These are phyloP conservation scores for Morone chrysops DNA, from an alignment of 2,113 vertebrate genomes.

Conservation along the genomic window DNA sequence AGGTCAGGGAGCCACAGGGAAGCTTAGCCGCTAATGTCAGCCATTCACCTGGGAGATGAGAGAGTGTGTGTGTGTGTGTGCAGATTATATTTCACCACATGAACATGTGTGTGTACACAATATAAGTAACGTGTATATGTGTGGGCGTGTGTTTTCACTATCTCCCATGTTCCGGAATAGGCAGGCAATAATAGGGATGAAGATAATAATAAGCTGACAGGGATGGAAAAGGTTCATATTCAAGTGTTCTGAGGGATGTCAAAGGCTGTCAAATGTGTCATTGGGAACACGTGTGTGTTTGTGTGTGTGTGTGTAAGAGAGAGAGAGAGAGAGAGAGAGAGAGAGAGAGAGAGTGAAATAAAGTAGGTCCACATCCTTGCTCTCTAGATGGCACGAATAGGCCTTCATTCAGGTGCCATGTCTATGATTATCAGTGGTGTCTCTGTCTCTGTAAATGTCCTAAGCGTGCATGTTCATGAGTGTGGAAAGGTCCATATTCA, in stretches of 20 bases:
- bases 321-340: too few species aligned
- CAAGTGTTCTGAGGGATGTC: slow-evolving; percentile 5
- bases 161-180: slow-evolving; percentile 14
- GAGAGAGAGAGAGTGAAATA: background rate
- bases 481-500: slow-evolving; percentile 19
- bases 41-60: slow-evolving; percentile 51
- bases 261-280: slow-evolving; percentile 8
- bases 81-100: slow-evolving; percentile 29
- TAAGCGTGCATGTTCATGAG: slow-evolving; percentile 13
- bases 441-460: slow-evolving; percentile 7
- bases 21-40: slow-evolving; percentile 64
- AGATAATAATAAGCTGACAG: slow-evolving; percentile 41
- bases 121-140: background rate
- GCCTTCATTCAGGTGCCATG: background rate
- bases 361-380: background rate
- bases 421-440: background rate
- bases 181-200: slow-evolving; percentile 6
- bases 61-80: slow-evolving; percentile 11
- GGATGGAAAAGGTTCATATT: slow-evolving; percentile 10
- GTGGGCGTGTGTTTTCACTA: background rate
- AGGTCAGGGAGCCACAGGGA: slow-evolving; percentile 68
- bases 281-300: background rate
- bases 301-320: background rate
- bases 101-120: background rate
- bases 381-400: background rate